Conservation (phyloP, 2,888 invertebrate genomes). For the Nymphalis urticae region DNA sequence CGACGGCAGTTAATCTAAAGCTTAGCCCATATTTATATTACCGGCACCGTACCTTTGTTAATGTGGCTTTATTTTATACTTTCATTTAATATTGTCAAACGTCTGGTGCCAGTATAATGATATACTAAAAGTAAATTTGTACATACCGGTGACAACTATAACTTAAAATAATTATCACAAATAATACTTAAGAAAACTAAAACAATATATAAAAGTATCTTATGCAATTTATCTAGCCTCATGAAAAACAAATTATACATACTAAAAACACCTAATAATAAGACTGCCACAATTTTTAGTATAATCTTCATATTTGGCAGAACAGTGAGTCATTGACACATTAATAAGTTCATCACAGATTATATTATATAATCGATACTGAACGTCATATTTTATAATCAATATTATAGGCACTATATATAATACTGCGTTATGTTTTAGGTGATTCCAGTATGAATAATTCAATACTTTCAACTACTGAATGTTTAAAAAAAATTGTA, state of each 20-base stretch:
- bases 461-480: neutral
- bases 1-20: too few species aligned
- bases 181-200: conserved; percentile 31
- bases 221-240: conserved; percentile 24
- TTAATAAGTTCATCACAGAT: too few species aligned
- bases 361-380: too few species aligned
- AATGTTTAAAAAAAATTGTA: neutral
- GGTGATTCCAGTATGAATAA: conserved; percentile 11
- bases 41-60: too few species aligned
- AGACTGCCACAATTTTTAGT: neutral
- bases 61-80: neutral
- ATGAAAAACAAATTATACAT: conserved; percentile 7
- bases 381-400: neutral
- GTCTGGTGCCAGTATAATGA: conserved; percentile 1
- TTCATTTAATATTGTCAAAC: neutral
- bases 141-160: conserved; percentile 18
- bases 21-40: too few species aligned
- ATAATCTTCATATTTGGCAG: neutral
- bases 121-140: conserved; percentile 16
- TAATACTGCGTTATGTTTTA: neutral
- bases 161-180: conserved; percentile 33
- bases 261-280: conserved; percentile 3
- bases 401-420: neutral
- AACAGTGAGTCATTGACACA: too few species aligned
- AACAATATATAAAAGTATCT: conserved; percentile 13